phyloP scores from a whole-genome alignment of 2,797 vertebrate genomes.

The Margarornis squamiger region DNA sequence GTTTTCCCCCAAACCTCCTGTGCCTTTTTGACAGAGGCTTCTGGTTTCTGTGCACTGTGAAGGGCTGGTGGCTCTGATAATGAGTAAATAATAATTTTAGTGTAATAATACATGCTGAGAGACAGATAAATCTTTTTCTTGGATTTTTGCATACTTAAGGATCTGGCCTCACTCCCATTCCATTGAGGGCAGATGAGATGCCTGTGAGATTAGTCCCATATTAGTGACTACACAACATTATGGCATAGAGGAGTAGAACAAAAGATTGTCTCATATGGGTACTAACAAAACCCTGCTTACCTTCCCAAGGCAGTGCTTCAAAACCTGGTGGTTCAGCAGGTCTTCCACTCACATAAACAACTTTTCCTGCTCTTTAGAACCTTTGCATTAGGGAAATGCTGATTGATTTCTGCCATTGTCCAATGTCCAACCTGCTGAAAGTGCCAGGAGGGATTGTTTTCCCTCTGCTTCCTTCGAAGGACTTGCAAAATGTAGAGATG shows the following conservation, averaged over 20 bases:
- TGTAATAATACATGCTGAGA: constrained; percentile 54
- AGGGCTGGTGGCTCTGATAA: neutral
- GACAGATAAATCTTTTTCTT: constrained; percentile 47
- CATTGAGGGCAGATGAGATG: constrained; percentile 2
- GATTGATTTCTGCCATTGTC: constrained; percentile 33
- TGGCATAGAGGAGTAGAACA: constrained; percentile 17
- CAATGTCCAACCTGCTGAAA: neutral
- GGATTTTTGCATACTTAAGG: constrained; percentile 22
- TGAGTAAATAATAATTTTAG: constrained; percentile 18
- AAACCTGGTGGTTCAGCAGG: constrained; percentile 49
- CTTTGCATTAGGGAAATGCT: neutral
- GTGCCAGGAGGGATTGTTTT: neutral
- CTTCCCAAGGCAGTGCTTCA: constrained; percentile 22
- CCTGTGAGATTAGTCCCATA: constrained; percentile 30
- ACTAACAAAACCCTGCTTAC: neutral
- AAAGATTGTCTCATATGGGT: constrained; percentile 29
- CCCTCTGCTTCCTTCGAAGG: neutral
- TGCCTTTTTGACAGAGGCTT: neutral
- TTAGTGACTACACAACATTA: constrained; percentile 22
- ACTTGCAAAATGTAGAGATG: neutral
- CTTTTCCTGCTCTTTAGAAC: neutral
- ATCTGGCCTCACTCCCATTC: constrained; percentile 7
- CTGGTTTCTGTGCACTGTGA: neutral
- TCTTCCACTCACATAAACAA: neutral
- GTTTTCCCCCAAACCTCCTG: neutral